Base-by-base conservation (phyloP, 53 echinoderm and acorn worm species). In the Apostichopus leukothele region DNA sequence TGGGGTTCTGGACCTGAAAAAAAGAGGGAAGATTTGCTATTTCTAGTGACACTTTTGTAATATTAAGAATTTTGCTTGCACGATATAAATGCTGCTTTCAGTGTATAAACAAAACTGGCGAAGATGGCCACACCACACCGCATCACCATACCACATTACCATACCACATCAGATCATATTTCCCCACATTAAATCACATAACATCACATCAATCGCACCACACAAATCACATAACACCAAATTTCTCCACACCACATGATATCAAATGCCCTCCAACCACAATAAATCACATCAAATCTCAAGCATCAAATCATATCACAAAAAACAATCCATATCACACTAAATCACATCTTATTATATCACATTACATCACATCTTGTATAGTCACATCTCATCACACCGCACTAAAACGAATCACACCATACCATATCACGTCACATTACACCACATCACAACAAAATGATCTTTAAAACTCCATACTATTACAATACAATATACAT, bases 341-440 rank as follows among this genome's bases (percentile, higher is more conserved):
- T 61, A 89, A 66, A 89, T 60, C 89, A 79, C 89, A 89, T 60
- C 80, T 18, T 39, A 89, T 79, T n/a, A 54, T 61, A 55, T 79
- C 78, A 86, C 79, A 89, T 61, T 53, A 57, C 80, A 63, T 79
- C 63, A 22, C 79, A 79, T 89, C 60, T 79, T 80, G 22, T 79
- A 59, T 79, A 7, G 61, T 60, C 63, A 78, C 67, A 54, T 78
- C 66, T 79, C 54, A 55, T 79, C 79, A 89, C 79, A 89, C 79
- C 61, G 63, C 78, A 89, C 39, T 67, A 89, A 60, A 79, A 61
- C 80, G 26, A 66, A 89, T 89, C 60, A 78, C 79, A 19, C 79
- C 78, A 89, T 67, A 89, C 79, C 63, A 89, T 80, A 89, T 89
- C 79, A 89, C 89, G 27, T 89, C 89, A 78, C 78, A 89, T 89